phyloP scores from a whole-genome alignment of 2,888 invertebrate species.

The Lasioglossum figueresi region DNA sequence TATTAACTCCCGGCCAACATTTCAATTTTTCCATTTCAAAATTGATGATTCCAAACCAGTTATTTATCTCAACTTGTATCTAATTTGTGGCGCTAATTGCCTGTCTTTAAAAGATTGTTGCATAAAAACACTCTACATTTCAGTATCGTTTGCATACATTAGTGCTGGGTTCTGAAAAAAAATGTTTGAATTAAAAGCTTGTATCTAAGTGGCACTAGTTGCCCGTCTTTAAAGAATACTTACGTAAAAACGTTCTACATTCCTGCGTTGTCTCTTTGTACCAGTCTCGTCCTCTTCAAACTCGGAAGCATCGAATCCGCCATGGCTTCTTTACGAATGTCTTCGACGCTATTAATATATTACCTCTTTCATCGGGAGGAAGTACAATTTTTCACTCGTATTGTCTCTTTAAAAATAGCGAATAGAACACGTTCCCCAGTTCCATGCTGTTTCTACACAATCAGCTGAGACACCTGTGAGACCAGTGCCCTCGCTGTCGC shows the following conservation, averaged over 20 bases:
- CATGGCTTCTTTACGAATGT: neutral
- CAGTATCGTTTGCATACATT: neutral
- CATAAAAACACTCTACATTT: neutral
- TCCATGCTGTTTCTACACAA: conserved; percentile 46
- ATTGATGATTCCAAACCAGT: neutral
- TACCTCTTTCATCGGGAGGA: neutral
- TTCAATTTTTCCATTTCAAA: conserved; percentile 6
- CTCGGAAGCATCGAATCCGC: neutral
- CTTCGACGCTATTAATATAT: neutral
- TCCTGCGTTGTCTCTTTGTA: neutral
- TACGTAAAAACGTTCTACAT: conserved; percentile 2
- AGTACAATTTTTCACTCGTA: conserved; percentile 13
- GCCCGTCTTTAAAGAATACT: neutral
- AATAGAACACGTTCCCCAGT: conserved; percentile 58
- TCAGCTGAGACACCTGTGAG: conserved; percentile 55
- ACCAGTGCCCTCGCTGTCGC: conserved; percentile 45
- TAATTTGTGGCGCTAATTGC: neutral
- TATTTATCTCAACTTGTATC: neutral
- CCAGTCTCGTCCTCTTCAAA: neutral
- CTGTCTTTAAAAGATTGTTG: neutral
- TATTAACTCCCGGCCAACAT: neutral
- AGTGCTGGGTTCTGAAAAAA: neutral
- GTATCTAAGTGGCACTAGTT: neutral
- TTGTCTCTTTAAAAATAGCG: neutral
- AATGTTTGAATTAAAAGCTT: neutral